Evolutionary conservation across 2,888 invertebrate genomes (phyloP).

Genomic region (Bimastos eiseni): DNA sequence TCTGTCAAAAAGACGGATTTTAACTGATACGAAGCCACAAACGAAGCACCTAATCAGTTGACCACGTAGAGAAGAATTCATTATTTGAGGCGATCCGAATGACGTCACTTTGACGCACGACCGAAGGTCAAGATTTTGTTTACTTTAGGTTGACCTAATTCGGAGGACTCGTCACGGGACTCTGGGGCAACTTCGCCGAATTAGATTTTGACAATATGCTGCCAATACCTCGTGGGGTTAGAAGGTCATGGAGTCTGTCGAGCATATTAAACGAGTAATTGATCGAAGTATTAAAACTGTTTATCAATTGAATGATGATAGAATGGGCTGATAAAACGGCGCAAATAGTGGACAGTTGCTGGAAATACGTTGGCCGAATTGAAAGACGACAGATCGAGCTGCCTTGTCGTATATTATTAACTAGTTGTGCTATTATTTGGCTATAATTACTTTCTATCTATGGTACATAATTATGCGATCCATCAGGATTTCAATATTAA

Average conservation of each 20-base stretch:
- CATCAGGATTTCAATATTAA: too few relatives aligned
- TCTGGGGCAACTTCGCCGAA: not conserved
- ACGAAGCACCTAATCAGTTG: too few relatives aligned
- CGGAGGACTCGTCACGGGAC: not conserved
- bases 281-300: conserved; percentile 5
- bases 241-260: not conserved
- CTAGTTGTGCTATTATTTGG: too few relatives aligned
- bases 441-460: too few relatives aligned
- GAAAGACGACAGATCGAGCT: not conserved
- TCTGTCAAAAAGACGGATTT: not conserved
- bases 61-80: not conserved
- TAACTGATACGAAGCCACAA: not conserved
- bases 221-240: not conserved
- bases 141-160: not conserved
- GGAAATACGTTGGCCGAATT: not conserved
- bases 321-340: not conserved
- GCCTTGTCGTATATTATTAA: not conserved
- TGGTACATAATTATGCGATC: too few relatives aligned
- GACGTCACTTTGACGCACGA: not conserved
- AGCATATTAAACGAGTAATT: not conserved
- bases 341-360: not conserved
- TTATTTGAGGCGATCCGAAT: not conserved
- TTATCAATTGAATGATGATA: not conserved
- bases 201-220: not conserved
- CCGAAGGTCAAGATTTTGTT: not conserved